Evolutionary conservation across 2,888 invertebrate genomes (phyloP).

Genomic region (Tholera decimalis): DNA sequence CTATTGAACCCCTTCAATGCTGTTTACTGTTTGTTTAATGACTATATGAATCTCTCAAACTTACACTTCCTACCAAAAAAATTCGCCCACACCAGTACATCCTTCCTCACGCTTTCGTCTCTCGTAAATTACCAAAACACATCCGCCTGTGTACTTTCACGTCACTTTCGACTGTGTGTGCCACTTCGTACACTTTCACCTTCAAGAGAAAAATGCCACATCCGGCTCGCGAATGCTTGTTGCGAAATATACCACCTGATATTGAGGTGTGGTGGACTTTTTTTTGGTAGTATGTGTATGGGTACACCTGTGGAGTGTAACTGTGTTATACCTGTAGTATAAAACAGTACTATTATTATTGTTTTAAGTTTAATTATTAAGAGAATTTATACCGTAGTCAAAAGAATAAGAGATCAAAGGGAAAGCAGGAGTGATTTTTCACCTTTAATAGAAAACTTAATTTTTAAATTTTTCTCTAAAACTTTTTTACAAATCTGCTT

Average conservation of each 20-base stretch:
- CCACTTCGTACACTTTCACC: slow-evolving; percentile 77
- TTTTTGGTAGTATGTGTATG: slow-evolving; percentile 36
- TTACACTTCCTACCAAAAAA: slow-evolving; percentile 11
- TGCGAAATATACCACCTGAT: slow-evolving; percentile 75
- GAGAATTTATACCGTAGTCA: too few relatives aligned
- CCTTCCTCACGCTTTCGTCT: slow-evolving; percentile 59
- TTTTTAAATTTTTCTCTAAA: too few relatives aligned
- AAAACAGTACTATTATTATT: background rate
- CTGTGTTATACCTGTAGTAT: background rate
- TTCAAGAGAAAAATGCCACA: slow-evolving; percentile 78
- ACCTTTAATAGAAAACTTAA: too few relatives aligned
- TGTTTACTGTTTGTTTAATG: too few relatives aligned
- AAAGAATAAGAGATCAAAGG: too few relatives aligned
- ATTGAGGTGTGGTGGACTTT: slow-evolving; percentile 62
- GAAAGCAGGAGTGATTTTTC: too few relatives aligned
- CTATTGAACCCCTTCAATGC: too few relatives aligned
- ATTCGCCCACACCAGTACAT: slow-evolving; percentile 18
- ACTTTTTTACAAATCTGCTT: too few relatives aligned
- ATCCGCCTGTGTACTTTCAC: slow-evolving; percentile 78
- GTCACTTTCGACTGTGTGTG: slow-evolving; percentile 77
- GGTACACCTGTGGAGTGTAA: slow-evolving; percentile 23
- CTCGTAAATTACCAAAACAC: slow-evolving; percentile 68
- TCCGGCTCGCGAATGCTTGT: slow-evolving; percentile 75
- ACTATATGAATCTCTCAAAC: too few relatives aligned
- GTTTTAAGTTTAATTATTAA: background rate